Percentiles rank a stretch among this genome's conserved stretches.
phyloP scores from a whole-genome alignment of 2,113 vertebrate genomes.

The Lathamus discolor region DNA sequence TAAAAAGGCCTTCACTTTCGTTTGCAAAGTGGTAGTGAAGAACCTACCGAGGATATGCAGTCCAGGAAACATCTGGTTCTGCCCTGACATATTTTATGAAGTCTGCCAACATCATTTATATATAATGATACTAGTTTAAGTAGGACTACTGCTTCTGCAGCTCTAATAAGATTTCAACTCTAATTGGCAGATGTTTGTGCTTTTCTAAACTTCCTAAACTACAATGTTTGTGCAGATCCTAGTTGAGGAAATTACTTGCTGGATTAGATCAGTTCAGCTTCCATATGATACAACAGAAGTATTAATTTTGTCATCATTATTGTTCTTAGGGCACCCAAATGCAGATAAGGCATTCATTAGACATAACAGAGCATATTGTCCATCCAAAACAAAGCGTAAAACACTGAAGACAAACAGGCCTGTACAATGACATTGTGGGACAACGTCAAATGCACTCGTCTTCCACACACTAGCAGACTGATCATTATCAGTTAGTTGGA shows the following conservation, averaged over 20 bases:
- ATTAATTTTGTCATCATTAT: neutral
- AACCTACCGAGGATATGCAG: neutral
- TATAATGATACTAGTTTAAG: conserved; percentile 27
- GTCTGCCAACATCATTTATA: conserved; percentile 6
- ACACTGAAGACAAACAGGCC: neutral
- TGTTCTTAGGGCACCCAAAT: neutral
- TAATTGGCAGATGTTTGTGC: neutral
- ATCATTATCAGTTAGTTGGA: neutral
- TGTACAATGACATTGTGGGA: neutral
- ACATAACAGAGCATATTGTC: neutral
- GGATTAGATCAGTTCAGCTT: neutral
- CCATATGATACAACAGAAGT: neutral
- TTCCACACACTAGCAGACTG: neutral
- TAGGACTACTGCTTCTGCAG: conserved; percentile 20
- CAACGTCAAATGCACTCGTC: neutral
- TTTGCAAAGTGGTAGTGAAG: neutral
- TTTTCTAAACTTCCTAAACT: conserved; percentile 7
- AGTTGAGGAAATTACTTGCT: neutral
- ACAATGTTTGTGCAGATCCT: neutral
- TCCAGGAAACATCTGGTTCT: conserved; percentile 36
- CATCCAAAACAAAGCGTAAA: neutral
- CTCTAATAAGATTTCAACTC: neutral
- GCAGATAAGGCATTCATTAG: neutral
- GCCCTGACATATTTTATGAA: neutral
- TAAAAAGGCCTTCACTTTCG: neutral